A percentile compares a stretch with the other conserved stretches of the same genome.
Evolutionary conservation across 2,113 vertebrate species (phyloP).

Genomic region (Oostethus manadensis): DNA sequence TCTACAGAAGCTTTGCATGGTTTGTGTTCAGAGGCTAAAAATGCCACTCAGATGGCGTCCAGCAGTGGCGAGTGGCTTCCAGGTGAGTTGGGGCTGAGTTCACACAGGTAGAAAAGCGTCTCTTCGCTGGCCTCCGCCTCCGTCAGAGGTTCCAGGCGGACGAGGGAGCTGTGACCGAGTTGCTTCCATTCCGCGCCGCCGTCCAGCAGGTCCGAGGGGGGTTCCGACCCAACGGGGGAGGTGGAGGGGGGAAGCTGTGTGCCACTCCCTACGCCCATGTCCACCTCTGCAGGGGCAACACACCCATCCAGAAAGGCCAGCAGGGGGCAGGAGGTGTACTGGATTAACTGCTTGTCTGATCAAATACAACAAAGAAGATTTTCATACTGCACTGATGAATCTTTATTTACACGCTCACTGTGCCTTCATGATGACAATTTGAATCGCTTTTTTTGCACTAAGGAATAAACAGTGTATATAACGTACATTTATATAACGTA

Average conservation of each 20-base stretch:
- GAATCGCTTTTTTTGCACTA: too few species aligned
- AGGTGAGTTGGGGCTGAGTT: constrained; percentile 74
- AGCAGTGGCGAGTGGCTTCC: constrained; percentile 73
- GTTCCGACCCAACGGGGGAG: constrained; percentile 35
- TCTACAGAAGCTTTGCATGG: too few species aligned
- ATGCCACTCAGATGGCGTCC: constrained; percentile 61
- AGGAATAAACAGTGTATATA: too few species aligned
- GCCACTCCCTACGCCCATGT: constrained; percentile 10
- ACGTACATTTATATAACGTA: too few species aligned
- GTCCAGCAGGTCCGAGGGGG: constrained; percentile 77
- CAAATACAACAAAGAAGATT: background rate
- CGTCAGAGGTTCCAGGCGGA: constrained; percentile 87
- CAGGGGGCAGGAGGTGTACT: constrained; percentile 88
- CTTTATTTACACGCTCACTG: background rate
- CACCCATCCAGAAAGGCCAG: constrained; percentile 87
- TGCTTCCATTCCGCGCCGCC: constrained; percentile 58
- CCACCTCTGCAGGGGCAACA: constrained; percentile 42
- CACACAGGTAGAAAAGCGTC: constrained; percentile 89
- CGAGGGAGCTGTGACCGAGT: constrained; percentile 79
- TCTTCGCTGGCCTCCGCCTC: constrained; percentile 89
- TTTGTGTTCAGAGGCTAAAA: too few species aligned
- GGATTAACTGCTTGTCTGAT: constrained; percentile 88
- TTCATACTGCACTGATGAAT: background rate
- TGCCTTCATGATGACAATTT: background rate
- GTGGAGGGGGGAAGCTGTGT: constrained; percentile 2